phyloP scores from a whole-genome alignment of 2,888 invertebrate genomes.

The Ophion costatus region DNA sequence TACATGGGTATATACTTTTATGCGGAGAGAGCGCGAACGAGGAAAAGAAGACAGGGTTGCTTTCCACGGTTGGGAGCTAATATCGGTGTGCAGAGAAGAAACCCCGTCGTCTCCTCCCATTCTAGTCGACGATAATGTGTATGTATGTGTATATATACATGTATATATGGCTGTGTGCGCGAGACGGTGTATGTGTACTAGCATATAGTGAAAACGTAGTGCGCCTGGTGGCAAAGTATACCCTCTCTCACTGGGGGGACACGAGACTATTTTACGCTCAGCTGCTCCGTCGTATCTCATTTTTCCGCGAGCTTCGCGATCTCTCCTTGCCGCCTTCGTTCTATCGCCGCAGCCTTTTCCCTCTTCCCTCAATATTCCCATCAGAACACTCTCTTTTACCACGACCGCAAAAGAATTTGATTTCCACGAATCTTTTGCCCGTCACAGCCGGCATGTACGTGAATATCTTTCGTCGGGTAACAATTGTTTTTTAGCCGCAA shows the following conservation, averaged over 20 bases:
- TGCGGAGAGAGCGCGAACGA: conserved; percentile 53
- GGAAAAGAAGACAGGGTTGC: conserved; percentile 54
- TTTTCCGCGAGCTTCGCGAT: conserved; percentile 76
- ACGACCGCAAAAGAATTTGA: conserved; percentile 68
- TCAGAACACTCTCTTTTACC: conserved; percentile 59
- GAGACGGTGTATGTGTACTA: neutral
- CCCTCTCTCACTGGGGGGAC: conserved; percentile 61
- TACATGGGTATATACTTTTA: conserved; percentile 48
- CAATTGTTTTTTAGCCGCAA: conserved; percentile 56
- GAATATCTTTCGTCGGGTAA: conserved; percentile 57
- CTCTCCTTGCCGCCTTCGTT: conserved; percentile 64
- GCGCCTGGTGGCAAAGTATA: conserved; percentile 63
- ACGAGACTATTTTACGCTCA: conserved; percentile 81
- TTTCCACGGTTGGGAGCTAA: conserved; percentile 64
- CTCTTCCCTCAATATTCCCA: conserved; percentile 53
- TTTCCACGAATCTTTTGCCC: conserved; percentile 58
- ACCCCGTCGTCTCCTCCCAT: conserved; percentile 43
- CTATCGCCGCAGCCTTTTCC: conserved; percentile 51
- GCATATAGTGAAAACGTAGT: conserved; percentile 46
- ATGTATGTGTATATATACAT: conserved; percentile 16
- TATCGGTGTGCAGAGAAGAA: conserved; percentile 63
- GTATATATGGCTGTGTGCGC: conserved; percentile 17
- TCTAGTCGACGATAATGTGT: conserved; percentile 8
- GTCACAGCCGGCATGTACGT: conserved; percentile 48
- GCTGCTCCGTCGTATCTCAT: conserved; percentile 81